These are phyloP conservation scores for Tyria jacobaeae DNA, from an alignment of 2,888 invertebrate genomes.

Conservation along the genomic window DNA sequence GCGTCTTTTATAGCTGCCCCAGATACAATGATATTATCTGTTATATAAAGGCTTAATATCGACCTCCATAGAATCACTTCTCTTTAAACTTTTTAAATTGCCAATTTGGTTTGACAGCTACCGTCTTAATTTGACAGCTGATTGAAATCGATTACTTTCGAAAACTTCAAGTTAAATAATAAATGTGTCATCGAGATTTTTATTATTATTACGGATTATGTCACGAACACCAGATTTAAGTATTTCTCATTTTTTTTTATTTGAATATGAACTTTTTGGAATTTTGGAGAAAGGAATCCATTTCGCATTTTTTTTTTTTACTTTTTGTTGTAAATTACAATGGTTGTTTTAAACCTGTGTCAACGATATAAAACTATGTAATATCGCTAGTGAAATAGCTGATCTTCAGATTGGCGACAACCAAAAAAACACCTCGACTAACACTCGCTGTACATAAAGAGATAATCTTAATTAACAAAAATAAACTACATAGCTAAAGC, in stretches of 20 bases:
- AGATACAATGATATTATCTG: constrained; percentile 19
- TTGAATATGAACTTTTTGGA: too few relatives aligned
- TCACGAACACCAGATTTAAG: neutral
- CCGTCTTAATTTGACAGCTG: constrained; percentile 26
- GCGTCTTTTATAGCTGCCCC: constrained; percentile 5
- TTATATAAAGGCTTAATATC: constrained; percentile 18
- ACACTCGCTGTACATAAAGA: neutral
- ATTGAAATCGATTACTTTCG: constrained; percentile 25
- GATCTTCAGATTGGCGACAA: neutral
- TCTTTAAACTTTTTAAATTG: constrained; percentile 12
- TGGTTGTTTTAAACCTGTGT: neutral
- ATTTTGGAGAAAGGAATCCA: too few relatives aligned
- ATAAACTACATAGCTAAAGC: neutral
- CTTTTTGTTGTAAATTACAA: neutral
- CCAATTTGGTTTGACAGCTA: constrained; percentile 22
- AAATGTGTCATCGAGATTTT: neutral
- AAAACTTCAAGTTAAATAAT: constrained; percentile 2
- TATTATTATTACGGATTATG: neutral
- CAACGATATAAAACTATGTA: neutral
- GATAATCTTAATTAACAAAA: neutral
- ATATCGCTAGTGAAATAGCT: neutral
- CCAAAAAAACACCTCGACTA: neutral
- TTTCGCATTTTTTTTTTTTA: too few relatives aligned
- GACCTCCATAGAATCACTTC: neutral
- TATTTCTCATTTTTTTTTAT: too few relatives aligned